Base-by-base conservation (phyloP, 1,140 invertebrate species). In the Frieseomelitta varia region DNA sequence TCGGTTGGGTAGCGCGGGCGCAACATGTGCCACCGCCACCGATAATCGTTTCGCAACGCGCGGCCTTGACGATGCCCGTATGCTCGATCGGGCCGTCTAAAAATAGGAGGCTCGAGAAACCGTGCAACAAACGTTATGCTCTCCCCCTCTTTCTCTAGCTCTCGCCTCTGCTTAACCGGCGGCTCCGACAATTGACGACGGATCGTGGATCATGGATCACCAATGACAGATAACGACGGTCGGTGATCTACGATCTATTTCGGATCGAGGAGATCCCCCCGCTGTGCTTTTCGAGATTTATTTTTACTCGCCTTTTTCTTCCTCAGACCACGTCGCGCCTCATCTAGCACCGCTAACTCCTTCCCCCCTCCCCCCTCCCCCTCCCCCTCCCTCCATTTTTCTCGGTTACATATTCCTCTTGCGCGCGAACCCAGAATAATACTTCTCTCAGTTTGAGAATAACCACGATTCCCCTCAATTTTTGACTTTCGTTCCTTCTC, bases 61-160 rank as follows among this genome's bases (percentile, higher is more conserved):
- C 88, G 92, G 90, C 92, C 92, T 93, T 93, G 90, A 86, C 80
- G 90, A 84, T 93, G 90, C 90, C 87, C 67, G 86, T 85, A 85
- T 85, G 72, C 67, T 74, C 87, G 87, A 88, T 89, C 87, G 79
- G 83, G 19, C 76, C 71, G 84, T 88, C 82, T 92, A 92, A 91
- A 90, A 88, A 92, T 92, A 92, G 87, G 68, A 83, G 86, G 47
- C 81, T 84, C 87, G 73, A 78, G 84, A 75, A 85, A 74, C 63
- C 79, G 77, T 75, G 80, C 84, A 87, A 92, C 86, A 88, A 88
- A 90, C 89, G 89, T 90, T 90, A 88, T 76, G 0, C 12, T 55
- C 61, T 39, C 14, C 58, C 21, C 12, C 1, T 24, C 51, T 58
- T 21, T 10, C 14, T 68, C 11, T 30, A 1, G 51, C 27, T 34